phyloP scores from a whole-genome alignment of 2,113 vertebrate genomes.

The Neopipo cinnamomea region DNA sequence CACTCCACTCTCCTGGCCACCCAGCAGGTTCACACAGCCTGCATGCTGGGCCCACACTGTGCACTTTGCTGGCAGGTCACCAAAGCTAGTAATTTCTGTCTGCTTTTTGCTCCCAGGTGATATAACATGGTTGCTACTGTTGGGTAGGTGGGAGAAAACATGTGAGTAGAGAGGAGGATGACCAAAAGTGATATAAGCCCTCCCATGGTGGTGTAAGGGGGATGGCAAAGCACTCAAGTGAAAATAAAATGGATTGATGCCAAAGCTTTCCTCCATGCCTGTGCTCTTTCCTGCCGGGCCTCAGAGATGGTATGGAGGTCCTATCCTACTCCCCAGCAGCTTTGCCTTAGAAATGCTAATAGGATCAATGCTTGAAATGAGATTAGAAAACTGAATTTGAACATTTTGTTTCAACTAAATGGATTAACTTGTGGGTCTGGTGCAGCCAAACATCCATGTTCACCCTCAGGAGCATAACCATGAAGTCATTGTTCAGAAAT shows the following conservation, averaged over 20 bases:
- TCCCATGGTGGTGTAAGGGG: not conserved
- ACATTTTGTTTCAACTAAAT: slow-evolving; percentile 59
- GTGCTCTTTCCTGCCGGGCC: not conserved
- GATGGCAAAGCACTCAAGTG: not conserved
- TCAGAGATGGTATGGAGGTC: not conserved
- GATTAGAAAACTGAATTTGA: slow-evolving; percentile 56
- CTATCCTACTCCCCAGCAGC: not conserved
- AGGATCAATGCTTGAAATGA: slow-evolving; percentile 38
- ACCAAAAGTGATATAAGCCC: not conserved
- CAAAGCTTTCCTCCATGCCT: not conserved
- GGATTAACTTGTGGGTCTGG: slow-evolving; percentile 24
- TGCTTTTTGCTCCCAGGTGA: not conserved
- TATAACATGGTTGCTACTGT: too few relatives aligned
- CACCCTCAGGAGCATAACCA: not conserved
- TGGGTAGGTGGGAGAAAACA: not conserved
- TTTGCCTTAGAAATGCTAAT: slow-evolving; percentile 31
- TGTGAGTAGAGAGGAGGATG: not conserved
- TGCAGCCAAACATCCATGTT: not conserved
- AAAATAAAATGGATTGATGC: not conserved
- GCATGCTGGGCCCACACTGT: not conserved
- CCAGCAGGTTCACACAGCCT: not conserved
- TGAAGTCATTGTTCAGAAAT: slow-evolving; percentile 43
- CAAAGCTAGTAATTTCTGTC: not conserved
- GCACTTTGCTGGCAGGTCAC: not conserved
- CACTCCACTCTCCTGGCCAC: not conserved